Evolutionary conservation across 2,888 invertebrate genomes (phyloP), one percentile per base, ranked within the genome.

Genomic region (Pandemis heparana): DNA sequence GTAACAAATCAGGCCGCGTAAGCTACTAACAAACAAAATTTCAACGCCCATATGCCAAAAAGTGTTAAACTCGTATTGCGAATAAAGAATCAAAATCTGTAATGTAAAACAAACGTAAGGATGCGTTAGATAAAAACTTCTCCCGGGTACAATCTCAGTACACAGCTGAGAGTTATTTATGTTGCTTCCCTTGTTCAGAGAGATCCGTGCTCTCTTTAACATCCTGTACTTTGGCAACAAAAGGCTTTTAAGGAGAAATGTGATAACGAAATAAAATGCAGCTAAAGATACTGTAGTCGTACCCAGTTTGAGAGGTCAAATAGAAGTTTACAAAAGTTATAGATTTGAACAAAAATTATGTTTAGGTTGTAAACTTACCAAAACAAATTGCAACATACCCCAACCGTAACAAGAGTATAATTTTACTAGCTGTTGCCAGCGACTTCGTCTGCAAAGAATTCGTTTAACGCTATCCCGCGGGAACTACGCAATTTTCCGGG

Each of bases 61-160:
- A 48, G 0, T n/a, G n/a, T 48, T 12, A 12, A 3, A 48, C n/a
- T 12, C 5, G 14, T 48, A 48, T 48, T 48, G 39, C 4, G 7
- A 32, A 38, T 53, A 60, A 14, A 60, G 32, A 48, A 60, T 60
- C 59, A 60, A 32, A 60, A 60, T 41, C 10, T 32, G 18, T 72
- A 63, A 72, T 64, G 59, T 69, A 63, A 73, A 48, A 67, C 72
- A 63, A 64, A 73, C 68, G 68, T 69, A 39, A 62, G 46, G 16
- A 68, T 82, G 82, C 82, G 72, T 81, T 77, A 77, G 86, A 87
- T 87, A 87, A 85, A 85, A 87, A 86, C 77, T 85, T 87, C 77
- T 77, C 83, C 81, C 51, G 59, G 68, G 68, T 60, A 69, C 56
- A 82, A 80, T 86, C 81, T 80, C 79, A 83, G 78, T 75, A 68